Percentiles rank a stretch among this genome's conserved stretches.
These are phyloP conservation scores for Magallana gigas DNA, from an alignment of 1,140 invertebrate genomes.

Conservation along the genomic window DNA sequence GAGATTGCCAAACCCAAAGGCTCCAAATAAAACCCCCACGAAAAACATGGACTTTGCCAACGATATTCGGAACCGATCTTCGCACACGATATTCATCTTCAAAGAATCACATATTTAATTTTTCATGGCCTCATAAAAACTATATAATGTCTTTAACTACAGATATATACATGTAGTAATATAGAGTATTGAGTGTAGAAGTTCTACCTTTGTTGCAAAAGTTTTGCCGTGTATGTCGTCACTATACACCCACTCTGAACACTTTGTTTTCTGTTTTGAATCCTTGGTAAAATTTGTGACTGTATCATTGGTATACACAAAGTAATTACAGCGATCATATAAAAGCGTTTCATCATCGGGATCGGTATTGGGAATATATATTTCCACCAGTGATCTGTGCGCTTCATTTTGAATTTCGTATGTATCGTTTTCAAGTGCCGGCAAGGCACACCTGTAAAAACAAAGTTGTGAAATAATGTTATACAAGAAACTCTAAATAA, in stretches of 20 bases:
- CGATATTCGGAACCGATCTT: slow-evolving; percentile 16
- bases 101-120: not conserved
- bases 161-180: too few species aligned
- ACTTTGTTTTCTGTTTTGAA: slow-evolving; percentile 17
- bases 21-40: slow-evolving; percentile 88
- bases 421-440: slow-evolving; percentile 60
- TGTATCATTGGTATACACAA: not conserved
- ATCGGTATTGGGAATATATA: slow-evolving; percentile 48
- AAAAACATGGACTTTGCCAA: slow-evolving; percentile 86
- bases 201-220: slow-evolving; percentile 26
- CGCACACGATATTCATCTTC: slow-evolving; percentile 40
- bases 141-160: too few species aligned
- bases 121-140: too few species aligned
- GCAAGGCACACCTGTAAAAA: slow-evolving; percentile 57
- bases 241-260: slow-evolving; percentile 58
- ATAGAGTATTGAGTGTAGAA: too few species aligned
- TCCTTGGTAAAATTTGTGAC: not conserved
- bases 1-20: slow-evolving; percentile 86
- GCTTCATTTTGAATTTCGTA: slow-evolving; percentile 50
- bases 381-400: slow-evolving; percentile 52
- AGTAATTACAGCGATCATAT: slow-evolving; percentile 54
- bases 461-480: not conserved
- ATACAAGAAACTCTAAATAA: too few species aligned
- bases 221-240: slow-evolving; percentile 44
- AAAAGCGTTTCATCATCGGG: not conserved